Evolutionary conservation across 1,140 invertebrate genomes (phyloP).

Genomic region (Orius insidiosus): DNA sequence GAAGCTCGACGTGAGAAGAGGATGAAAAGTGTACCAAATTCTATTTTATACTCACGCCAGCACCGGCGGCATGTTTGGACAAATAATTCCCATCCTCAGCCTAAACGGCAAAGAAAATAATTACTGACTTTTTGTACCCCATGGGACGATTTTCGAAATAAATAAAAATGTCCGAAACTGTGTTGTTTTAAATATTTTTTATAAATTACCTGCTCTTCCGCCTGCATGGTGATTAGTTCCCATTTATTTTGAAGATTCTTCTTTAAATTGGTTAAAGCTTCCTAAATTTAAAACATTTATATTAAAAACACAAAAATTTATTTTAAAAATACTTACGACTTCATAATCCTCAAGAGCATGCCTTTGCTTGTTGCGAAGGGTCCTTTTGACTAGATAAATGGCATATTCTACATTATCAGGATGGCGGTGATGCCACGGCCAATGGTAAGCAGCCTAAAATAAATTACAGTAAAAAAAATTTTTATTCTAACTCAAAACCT

Average conservation of each 20-base stretch:
- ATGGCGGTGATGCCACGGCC: constrained; percentile 48
- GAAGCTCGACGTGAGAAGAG: constrained; percentile 4
- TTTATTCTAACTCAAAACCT: constrained; percentile 34
- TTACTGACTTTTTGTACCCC: not conserved
- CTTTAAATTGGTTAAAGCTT: constrained; percentile 70
- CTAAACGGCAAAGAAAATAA: constrained; percentile 10
- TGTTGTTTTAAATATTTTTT: not conserved
- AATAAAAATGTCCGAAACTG: no score
- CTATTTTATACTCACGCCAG: no score
- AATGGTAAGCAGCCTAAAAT: constrained; percentile 51
- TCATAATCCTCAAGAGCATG: constrained; percentile 90
- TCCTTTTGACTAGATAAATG: constrained; percentile 82
- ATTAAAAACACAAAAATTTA: constrained; percentile 15
- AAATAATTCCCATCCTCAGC: constrained; percentile 11
- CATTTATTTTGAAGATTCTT: constrained; percentile 85
- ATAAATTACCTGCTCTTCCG: constrained; percentile 68
- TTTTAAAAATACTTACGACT: constrained; percentile 30
- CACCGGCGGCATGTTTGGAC: no score
- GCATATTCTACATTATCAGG: constrained; percentile 89
- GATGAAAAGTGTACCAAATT: constrained; percentile 11
- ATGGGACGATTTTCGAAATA: no score
- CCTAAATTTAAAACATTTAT: no score
- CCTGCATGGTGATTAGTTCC: constrained; percentile 87
- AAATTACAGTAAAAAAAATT: not conserved
- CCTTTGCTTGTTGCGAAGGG: constrained; percentile 78